Percentiles rank a stretch among this genome's conserved stretches.
phyloP scores from a whole-genome alignment of 2,113 vertebrate genomes.

The Spilogale gracilis region DNA sequence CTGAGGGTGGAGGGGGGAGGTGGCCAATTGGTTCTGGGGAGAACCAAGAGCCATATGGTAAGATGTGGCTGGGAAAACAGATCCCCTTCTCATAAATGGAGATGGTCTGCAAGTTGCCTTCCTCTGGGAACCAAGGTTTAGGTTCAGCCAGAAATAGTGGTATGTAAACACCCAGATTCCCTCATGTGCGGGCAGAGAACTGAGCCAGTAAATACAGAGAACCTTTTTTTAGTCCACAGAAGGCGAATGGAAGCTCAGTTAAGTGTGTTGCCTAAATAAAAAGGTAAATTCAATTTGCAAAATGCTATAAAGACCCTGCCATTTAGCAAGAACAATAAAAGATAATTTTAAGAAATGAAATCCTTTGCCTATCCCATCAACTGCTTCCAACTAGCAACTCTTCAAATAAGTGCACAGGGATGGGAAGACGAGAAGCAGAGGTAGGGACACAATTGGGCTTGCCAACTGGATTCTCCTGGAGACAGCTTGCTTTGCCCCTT shows the following conservation, averaged over 20 bases:
- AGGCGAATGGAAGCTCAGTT: conserved; percentile 30
- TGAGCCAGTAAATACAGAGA: conserved; percentile 41
- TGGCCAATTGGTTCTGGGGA: not conserved
- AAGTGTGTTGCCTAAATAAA: conserved; percentile 57
- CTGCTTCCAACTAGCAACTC: not conserved
- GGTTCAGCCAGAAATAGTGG: conserved; percentile 37
- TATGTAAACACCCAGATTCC: conserved; percentile 18
- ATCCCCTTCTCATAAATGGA: conserved; percentile 41
- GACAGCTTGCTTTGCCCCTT: not conserved
- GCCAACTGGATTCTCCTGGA: not conserved
- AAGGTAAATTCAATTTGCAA: conserved; percentile 70
- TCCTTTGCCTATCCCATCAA: conserved; percentile 38
- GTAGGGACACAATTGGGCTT: fast-evolving
- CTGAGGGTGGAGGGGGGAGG: not conserved
- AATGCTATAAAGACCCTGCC: conserved; percentile 28
- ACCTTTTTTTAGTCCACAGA: conserved; percentile 47
- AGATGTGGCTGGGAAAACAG: not conserved
- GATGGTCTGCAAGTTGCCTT: not conserved
- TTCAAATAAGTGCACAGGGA: not conserved
- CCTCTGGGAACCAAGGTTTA: conserved; percentile 58
- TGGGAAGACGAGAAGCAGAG: not conserved
- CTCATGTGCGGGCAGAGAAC: not conserved
- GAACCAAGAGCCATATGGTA: not conserved
- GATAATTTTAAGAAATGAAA: conserved; percentile 70
- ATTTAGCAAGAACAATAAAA: conserved; percentile 48